phyloP scores from a whole-genome alignment of 2,888 invertebrate species.

The Globia sparganii region DNA sequence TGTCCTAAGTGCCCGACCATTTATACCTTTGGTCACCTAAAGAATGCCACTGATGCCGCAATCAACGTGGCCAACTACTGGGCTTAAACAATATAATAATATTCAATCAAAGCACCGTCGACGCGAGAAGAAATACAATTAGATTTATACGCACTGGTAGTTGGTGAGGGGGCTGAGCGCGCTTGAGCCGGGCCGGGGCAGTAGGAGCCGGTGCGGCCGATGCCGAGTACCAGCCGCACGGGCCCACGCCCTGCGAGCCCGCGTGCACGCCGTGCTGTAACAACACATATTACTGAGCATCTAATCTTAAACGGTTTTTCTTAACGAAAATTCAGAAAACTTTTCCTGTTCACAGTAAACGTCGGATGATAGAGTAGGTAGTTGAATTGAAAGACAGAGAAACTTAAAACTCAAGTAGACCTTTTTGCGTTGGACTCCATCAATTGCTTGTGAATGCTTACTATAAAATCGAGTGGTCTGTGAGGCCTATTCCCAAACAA shows the following conservation, averaged over 20 bases:
- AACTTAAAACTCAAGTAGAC: not conserved
- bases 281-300: conserved; percentile 36
- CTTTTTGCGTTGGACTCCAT: not conserved
- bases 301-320: not conserved
- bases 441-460: not conserved
- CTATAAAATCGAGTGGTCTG: not conserved
- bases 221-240: conserved; percentile 89
- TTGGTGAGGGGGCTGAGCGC: conserved; percentile 86
- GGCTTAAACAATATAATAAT: not conserved
- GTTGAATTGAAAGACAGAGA: not conserved
- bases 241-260: conserved; percentile 86
- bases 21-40: not conserved
- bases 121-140: not conserved
- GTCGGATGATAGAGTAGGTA: not conserved
- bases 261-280: conserved; percentile 87
- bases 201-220: conserved; percentile 87
- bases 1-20: not conserved
- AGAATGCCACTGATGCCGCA: not conserved
- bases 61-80: not conserved
- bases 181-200: conserved; percentile 86
- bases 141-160: conserved; percentile 79
- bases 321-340: not conserved
- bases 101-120: not conserved
- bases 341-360: not conserved
- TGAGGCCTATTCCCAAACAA: not conserved